Conservation (phyloP, 2,888 invertebrate species). For the Pammene aurita region DNA sequence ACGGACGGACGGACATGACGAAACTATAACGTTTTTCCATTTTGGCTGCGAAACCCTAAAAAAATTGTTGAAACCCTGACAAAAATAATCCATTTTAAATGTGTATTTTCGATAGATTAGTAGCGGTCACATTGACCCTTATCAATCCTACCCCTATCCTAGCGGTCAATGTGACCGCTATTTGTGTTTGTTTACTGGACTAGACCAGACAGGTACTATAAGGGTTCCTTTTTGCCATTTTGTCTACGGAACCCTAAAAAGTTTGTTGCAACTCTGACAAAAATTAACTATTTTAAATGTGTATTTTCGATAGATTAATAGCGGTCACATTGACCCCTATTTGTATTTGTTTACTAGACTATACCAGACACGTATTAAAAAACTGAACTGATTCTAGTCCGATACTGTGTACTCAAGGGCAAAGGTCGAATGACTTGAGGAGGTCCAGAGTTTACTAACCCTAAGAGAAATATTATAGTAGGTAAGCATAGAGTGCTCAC, state of each 20-base stretch:
- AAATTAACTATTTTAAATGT: background rate
- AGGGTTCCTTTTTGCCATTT: no score
- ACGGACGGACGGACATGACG: no score
- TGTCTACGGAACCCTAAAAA: no score
- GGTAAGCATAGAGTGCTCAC: no score
- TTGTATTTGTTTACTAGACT: background rate
- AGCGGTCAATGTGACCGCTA: no score
- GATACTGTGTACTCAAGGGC: slow-evolving; percentile 1
- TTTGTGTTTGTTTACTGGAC: background rate
- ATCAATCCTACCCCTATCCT: no score
- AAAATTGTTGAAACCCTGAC: background rate
- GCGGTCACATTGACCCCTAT: slow-evolving; percentile 10
- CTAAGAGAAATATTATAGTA: background rate
- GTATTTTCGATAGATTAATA: background rate
- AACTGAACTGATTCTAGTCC: background rate
- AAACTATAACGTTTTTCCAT: no score
- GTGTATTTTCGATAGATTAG: background rate
- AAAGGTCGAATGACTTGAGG: background rate
- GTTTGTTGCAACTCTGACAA: background rate
- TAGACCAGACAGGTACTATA: background rate
- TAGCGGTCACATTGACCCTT: slow-evolving; percentile 14
- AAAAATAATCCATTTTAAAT: background rate
- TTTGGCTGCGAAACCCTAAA: no score
- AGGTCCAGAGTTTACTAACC: background rate
- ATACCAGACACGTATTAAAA: background rate